A percentile compares a stretch with the other conserved stretches of the same genome.
Evolutionary conservation across 2,888 invertebrate species (phyloP).

Genomic region (Drosophila sordidula): DNA sequence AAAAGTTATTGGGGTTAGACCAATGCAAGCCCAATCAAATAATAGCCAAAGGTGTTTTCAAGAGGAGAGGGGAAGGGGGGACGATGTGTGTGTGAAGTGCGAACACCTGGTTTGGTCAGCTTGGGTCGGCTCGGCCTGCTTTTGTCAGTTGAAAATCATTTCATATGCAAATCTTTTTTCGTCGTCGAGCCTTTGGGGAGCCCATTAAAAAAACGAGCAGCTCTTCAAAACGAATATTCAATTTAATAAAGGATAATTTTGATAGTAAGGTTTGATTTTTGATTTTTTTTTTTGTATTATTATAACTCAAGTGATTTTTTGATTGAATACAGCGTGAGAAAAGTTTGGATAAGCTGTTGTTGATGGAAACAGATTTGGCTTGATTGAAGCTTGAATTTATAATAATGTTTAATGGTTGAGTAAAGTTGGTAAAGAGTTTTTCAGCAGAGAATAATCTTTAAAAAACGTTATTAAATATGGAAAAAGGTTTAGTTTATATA

Average conservation of each 20-base stretch:
- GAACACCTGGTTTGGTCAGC: constrained; percentile 53
- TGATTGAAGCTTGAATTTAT: neutral
- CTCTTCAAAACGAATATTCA: constrained; percentile 23
- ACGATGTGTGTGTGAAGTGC: constrained; percentile 44
- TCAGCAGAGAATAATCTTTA: no score
- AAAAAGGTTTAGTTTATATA: no score
- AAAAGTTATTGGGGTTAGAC: constrained; percentile 38
- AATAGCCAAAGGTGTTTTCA: neutral
- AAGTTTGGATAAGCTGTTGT: constrained; percentile 21
- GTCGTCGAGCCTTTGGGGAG: constrained; percentile 27
- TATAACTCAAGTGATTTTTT: constrained; percentile 41
- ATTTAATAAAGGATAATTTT: constrained; percentile 55
- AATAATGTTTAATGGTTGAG: neutral
- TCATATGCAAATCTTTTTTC: constrained; percentile 45
- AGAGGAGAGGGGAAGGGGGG: neutral
- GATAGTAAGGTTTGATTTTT: constrained; percentile 16
- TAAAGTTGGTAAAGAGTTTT: no score
- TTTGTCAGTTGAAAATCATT: constrained; percentile 46
- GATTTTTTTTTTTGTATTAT: constrained; percentile 1
- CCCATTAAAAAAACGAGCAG: constrained; percentile 10
- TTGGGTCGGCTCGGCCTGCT: constrained; percentile 28
- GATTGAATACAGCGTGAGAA: constrained; percentile 38
- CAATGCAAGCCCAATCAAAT: neutral
- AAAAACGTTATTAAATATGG: no score
- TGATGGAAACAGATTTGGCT: constrained; percentile 6